These are phyloP conservation scores for Hippoglossus hippoglossus DNA, from an alignment of 2,797 vertebrate species.

Conservation along the genomic window DNA sequence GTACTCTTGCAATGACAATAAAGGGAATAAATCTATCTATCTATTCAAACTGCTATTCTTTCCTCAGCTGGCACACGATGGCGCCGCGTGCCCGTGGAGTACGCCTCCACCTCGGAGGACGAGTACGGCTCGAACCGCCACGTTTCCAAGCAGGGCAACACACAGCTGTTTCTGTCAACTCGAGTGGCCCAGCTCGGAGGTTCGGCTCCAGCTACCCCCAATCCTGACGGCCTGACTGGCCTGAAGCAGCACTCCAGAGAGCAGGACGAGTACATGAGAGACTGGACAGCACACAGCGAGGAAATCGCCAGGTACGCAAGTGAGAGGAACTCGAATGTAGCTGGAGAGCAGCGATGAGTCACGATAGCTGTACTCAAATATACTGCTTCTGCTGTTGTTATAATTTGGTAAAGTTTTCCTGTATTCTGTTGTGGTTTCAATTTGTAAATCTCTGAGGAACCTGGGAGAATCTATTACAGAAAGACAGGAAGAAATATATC, in stretches of 20 bases:
- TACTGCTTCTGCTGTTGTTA: not conserved
- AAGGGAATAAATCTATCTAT: too few species aligned
- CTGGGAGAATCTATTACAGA: too few species aligned
- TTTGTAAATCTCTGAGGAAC: too few species aligned
- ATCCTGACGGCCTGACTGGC: slow-evolving; percentile 77
- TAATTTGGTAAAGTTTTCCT: not conserved
- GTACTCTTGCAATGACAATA: too few species aligned
- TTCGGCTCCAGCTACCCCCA: slow-evolving; percentile 84
- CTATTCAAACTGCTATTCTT: slow-evolving; percentile 6
- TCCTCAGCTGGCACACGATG: slow-evolving; percentile 89
- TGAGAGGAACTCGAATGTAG: not conserved
- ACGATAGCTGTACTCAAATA: not conserved
- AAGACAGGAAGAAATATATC: not conserved
- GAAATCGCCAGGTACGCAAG: slow-evolving; percentile 93
- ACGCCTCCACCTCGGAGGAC: slow-evolving; percentile 98
- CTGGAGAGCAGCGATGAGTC: slow-evolving; percentile 17
- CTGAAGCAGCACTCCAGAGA: slow-evolving; percentile 91
- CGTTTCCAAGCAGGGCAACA: slow-evolving; percentile 89
- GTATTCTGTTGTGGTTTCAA: too few species aligned
- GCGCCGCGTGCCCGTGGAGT: slow-evolving; percentile 95
- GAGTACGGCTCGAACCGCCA: slow-evolving; percentile 98
- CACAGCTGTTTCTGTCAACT: slow-evolving; percentile 82
- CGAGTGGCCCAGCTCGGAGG: slow-evolving; percentile 90
- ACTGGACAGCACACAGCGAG: slow-evolving; percentile 97
- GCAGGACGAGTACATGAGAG: slow-evolving; percentile 96